Base-by-base conservation (phyloP, 2,797 vertebrate species). In the Dicrostonyx torquatus region DNA sequence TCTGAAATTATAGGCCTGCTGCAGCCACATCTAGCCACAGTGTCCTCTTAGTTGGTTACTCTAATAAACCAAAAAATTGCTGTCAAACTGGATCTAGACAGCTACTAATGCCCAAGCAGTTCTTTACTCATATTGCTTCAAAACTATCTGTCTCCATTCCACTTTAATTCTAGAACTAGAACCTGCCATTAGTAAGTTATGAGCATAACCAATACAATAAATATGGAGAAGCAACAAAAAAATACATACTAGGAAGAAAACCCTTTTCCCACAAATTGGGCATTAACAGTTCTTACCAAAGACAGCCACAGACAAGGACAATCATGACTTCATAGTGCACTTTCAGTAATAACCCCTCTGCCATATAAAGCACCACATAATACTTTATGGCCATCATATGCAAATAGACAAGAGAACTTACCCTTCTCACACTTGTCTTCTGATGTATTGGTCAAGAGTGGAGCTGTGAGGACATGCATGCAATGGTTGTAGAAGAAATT, bases 401-500 rank as follows among this genome's bases (percentile, higher is more conserved):
- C 24, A 95, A 40, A 53, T 76, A 94, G 77, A 26, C 73, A 95
- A 89, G 87, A 96, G 34, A 90, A 11, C 83, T 97, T 98, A 99
- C 99, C 99, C 98, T 99, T 99, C 75, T 98, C 98, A 97, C 97
- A 98, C 97, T 99, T 99, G 96, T 99, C 99, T 94, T 99, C 99
- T 79, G 99, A 98, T 2, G 99, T 99, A 96, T 99, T 99, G 92
- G 99, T 99, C 98, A 99, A 98, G 97, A 99, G 99, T 0, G 99
- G 99, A 73, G 99, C 99, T 1, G 99, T 99, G 85, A 99, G 99
- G 82, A 99, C 99, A 22, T 99, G 99, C 99, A 99, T 99, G 98
- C 99, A 99, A 99, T 99, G 99, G 98, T 99, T 99, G 98, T 99
- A 99, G 98, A 99, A 99, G 98, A 99, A 99, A 98, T 99, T 99